Evolutionary conservation across 2,888 invertebrate species (phyloP).

Genomic region (Apomyelois bistriatella): DNA sequence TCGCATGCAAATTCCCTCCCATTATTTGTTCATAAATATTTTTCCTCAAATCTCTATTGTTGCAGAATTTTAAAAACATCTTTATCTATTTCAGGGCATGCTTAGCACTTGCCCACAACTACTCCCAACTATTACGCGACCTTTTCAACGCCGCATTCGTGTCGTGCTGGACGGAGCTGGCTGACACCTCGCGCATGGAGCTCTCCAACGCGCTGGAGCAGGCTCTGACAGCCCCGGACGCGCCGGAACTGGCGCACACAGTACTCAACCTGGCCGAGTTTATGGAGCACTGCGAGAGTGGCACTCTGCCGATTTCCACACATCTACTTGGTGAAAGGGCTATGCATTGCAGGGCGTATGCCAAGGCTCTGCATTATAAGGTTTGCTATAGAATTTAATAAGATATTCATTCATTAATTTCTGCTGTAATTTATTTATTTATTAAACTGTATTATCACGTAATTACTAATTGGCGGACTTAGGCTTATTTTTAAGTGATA

Average conservation of each 20-base stretch:
- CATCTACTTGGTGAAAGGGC: slow-evolving; percentile 94
- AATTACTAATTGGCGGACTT: too few relatives aligned
- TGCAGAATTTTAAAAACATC: too few relatives aligned
- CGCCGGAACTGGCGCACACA: slow-evolving; percentile 97
- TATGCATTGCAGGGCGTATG: slow-evolving; percentile 92
- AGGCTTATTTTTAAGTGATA: too few relatives aligned
- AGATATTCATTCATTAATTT: too few relatives aligned
- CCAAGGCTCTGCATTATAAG: slow-evolving; percentile 82
- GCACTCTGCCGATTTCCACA: slow-evolving; percentile 93
- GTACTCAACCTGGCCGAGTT: slow-evolving; percentile 98
- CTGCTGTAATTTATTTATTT: too few relatives aligned
- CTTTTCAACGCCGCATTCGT: slow-evolving; percentile 99
- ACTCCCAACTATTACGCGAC: slow-evolving; percentile 96
- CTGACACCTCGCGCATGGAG: slow-evolving; percentile 88
- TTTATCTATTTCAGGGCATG: slow-evolving; percentile 85
- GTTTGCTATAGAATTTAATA: slow-evolving; percentile 37
- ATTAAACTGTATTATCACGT: too few relatives aligned
- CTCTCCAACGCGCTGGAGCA: slow-evolving; percentile 94
- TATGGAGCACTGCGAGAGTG: slow-evolving; percentile 99
- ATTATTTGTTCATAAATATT: too few relatives aligned
- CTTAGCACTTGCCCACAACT: slow-evolving; percentile 94
- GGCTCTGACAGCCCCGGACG: slow-evolving; percentile 91
- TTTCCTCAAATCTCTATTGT: too few relatives aligned
- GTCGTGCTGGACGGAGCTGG: slow-evolving; percentile 98
- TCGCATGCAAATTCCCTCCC: too few relatives aligned